phyloP scores from a whole-genome alignment of 2,797 vertebrate species.

The Catamblyrhynchus diadema region DNA sequence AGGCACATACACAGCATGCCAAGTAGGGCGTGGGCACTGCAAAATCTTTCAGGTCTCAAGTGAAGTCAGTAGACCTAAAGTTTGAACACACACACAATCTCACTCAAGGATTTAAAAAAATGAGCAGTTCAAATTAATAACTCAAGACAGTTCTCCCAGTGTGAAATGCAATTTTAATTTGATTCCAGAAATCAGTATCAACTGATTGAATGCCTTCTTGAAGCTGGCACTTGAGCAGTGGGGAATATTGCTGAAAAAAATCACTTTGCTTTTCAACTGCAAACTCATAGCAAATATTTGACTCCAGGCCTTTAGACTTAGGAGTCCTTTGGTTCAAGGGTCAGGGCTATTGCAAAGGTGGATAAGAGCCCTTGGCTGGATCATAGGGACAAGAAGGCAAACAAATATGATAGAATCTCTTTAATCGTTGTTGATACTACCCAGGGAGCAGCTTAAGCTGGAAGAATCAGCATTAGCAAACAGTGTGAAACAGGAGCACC shows the following conservation, averaged over 20 bases:
- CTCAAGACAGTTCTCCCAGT: background rate
- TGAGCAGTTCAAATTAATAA: background rate
- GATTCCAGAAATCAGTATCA: background rate
- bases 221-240: background rate
- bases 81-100: background rate
- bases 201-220: background rate
- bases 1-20: background rate
- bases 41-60: background rate
- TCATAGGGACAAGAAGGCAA: background rate
- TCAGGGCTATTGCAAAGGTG: background rate
- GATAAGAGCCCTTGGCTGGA: background rate
- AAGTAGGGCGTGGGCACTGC: background rate
- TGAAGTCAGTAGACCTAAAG: background rate
- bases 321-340: background rate
- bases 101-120: background rate
- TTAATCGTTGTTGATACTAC: background rate
- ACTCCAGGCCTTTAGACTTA: background rate
- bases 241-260: background rate
- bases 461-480: conserved; percentile 11
- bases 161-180: background rate
- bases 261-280: background rate
- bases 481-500: background rate
- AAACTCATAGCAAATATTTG: conserved; percentile 21
- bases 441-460: background rate
- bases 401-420: background rate